Evolutionary conservation across 2,797 vertebrate species (phyloP), one percentile per base, ranked within the genome.

Genomic region (Lepidocolaptes lacrymiger): DNA sequence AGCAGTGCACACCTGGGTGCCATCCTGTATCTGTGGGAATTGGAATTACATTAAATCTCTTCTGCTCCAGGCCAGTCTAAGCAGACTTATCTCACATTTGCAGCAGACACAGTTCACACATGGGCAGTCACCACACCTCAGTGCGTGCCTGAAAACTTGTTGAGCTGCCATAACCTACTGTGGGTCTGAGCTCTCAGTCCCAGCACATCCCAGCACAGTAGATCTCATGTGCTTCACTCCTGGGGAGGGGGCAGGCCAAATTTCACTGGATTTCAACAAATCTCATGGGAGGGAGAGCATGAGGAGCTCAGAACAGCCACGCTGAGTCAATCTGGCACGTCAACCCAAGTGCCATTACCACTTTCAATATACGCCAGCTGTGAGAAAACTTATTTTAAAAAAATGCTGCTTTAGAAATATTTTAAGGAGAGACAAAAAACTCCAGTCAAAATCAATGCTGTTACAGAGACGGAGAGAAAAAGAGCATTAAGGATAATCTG

Each of bases 11-110:
- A 88, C 36, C 51, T 84, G 51, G 24, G 26, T 51, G 62, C 66
- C 78, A 32, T 26, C 68, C 91, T 3, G 0, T 48, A 43, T 17
- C 51, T 26, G 41, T 0, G 9, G 48, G 80, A 88, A 86, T 2
- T 86, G 76, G 64, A 75, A 91, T 90, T 56, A 94, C 58, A 78
- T 54, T 61, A 62, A 94, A 91, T 62, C 76, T 75, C 76, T 92
- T 68, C 58, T 68, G 69, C 88, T 78, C 64, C 36, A 18, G 93
- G 72, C 72, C 61, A 34, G 1, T 12, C 82, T 91, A 77, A 89
- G 54, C 68, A 74, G 91, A 39, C 39, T 95, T 94, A 91, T 91
- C 95, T 89, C 88, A 67, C 85, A 58, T 68, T 87, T 86, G 73
- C 95, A 97, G 93, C 89, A 89, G 78, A 30, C 58, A 58, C 32